Base-by-base conservation (phyloP, 2,888 invertebrate genomes). In the Drosophila nigricruria region DNA sequence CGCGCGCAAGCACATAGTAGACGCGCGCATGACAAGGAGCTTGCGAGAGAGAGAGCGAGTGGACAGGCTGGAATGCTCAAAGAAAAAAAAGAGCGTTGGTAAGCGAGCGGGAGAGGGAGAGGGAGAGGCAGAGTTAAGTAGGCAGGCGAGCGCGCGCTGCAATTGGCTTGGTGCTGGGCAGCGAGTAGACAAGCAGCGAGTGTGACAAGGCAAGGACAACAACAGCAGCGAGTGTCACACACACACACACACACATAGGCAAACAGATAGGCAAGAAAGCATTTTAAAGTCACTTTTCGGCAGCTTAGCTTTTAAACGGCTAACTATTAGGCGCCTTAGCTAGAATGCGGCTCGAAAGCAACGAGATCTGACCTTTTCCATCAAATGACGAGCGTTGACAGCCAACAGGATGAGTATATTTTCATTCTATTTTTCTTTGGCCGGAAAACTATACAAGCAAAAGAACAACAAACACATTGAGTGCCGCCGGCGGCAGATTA, bases 201-300 rank as follows among this genome's bases (percentile, higher is more conserved):
- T 72, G 36, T 8, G 25, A 23, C 30, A 56, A 45, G 49, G 66
- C 79, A 66, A 77, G 79, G 75, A 79, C 66, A 79, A 66, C 50
- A 69, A 69, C 32, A 62, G 53, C 34, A 64, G 16, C 70, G 75
- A 79, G 47, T 70, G 38, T 54, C 38, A 58, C 52, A 36, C 47
- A 30, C 45, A 68, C 30, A 43, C 20, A 23, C 40, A 6, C 45
- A 38, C 23, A 12, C 9, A 27, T n/a, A n/a, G n/a, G n/a, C 9
- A 42, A 38, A 40, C 18, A 34, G 30, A 23, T 23, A 30, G 12
- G 36, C 36, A 32, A 12, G 16, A 6, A 18, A 25, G 14, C 16
- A 75, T 66, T 77, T 79, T 62, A 61, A 75, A 74, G 75, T 42
- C 60, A 47, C 34, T 36, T 58, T 50, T 50, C 54, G 49, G 65